Evolutionary conservation across 2,113 vertebrate genomes (phyloP).

Genomic region (Callorhinus ursinus): DNA sequence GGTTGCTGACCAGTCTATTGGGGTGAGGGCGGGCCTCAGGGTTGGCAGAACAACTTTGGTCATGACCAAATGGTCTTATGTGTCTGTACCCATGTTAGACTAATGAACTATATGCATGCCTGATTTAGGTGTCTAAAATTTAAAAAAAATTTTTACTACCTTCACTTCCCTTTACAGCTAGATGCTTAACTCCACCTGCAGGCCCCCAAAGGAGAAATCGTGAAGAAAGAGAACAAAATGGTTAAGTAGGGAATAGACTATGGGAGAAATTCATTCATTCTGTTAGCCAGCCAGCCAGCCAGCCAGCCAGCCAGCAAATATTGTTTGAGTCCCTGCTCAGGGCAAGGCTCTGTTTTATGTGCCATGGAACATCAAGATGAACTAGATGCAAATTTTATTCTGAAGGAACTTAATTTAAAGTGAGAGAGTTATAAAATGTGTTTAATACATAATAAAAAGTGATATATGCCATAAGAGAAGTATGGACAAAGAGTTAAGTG

Average conservation of each 20-base stretch:
- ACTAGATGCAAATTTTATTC: not conserved
- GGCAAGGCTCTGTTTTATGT: not conserved
- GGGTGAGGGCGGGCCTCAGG: not conserved
- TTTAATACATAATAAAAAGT: not conserved
- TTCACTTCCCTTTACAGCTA: slow-evolving; percentile 1
- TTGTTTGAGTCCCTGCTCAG: not conserved
- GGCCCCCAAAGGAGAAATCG: not conserved
- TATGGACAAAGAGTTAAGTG: not conserved
- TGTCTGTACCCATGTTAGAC: not conserved
- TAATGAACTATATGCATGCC: not conserved
- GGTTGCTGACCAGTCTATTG: not conserved
- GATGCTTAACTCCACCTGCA: not conserved
- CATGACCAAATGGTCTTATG: not conserved
- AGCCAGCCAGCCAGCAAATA: not conserved
- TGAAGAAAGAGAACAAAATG: not conserved
- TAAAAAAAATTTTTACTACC: not conserved
- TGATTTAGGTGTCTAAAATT: not conserved
- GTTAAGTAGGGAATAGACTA: not conserved
- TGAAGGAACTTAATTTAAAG: not conserved
- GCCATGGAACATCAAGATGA: not conserved
- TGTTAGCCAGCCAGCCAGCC: not conserved
- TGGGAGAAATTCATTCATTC: not conserved
- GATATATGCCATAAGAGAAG: not conserved
- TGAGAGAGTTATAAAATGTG: not conserved
- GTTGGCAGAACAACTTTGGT: not conserved